Percentiles rank a stretch among this genome's conserved stretches.
phyloP scores from a whole-genome alignment of 2,888 invertebrate species.

The Graphium colonna region DNA sequence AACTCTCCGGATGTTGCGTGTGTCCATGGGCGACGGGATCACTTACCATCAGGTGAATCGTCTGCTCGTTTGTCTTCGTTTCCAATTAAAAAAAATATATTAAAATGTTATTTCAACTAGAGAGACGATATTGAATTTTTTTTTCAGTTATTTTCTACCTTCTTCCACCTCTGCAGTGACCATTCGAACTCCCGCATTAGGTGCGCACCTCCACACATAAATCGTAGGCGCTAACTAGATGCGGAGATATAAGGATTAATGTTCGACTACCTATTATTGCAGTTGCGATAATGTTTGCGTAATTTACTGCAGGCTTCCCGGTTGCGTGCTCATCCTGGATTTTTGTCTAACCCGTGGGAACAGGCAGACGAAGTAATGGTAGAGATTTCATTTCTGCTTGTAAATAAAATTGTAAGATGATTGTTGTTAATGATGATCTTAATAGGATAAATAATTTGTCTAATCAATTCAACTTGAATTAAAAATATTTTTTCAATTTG shows the following conservation, averaged over 20 bases:
- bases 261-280: constrained; percentile 1
- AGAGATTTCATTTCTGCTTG: too few species aligned
- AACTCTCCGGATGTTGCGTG: too few species aligned
- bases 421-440: too few species aligned
- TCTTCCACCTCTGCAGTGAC: constrained; percentile 41
- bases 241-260: constrained; percentile 14
- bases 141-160: constrained; percentile 4
- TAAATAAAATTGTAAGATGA: too few species aligned
- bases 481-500: too few species aligned
- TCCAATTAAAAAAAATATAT: neutral
- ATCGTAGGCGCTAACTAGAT: constrained; percentile 10
- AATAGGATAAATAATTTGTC: too few species aligned
- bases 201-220: constrained; percentile 20
- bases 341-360: neutral
- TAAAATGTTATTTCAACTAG: neutral
- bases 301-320: neutral
- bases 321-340: neutral
- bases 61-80: too few species aligned
- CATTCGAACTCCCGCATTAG: constrained; percentile 23
- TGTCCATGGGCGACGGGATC: too few species aligned
- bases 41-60: too few species aligned
- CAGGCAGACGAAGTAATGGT: too few species aligned
- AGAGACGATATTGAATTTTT: too few species aligned
- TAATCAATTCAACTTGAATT: too few species aligned
- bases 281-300: constrained; percentile 11